Percentiles rank a stretch among this genome's conserved stretches.
These are phyloP conservation scores for Lepas anatifera DNA, from an alignment of 2,888 invertebrate species.

Conservation along the genomic window DNA sequence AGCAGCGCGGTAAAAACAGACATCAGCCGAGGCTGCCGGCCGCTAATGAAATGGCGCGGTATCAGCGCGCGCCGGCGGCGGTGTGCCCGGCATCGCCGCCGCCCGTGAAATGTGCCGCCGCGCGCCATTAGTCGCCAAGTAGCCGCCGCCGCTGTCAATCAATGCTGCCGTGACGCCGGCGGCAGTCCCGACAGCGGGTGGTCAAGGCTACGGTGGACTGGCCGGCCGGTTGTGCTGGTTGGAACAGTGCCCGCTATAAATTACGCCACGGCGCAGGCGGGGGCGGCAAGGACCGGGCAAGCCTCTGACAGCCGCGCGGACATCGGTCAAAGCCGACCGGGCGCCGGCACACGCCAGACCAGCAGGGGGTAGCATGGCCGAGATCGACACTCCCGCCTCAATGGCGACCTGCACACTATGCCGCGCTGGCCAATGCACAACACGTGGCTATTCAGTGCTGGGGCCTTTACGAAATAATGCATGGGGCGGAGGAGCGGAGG, in stretches of 20 bases:
- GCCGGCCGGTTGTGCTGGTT: no score
- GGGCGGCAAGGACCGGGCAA: not conserved
- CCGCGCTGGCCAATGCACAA: no score
- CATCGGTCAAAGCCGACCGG: no score
- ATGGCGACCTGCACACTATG: no score
- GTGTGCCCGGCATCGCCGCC: not conserved
- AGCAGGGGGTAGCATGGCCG: not conserved
- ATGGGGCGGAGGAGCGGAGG: no score
- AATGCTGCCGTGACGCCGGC: not conserved
- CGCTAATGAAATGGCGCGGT: not conserved
- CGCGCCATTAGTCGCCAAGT: not conserved
- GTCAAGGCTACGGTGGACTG: no score
- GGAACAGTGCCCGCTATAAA: no score
- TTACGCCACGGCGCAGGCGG: not conserved
- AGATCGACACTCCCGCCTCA: not conserved
- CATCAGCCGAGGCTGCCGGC: not conserved
- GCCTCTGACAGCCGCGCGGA: not conserved
- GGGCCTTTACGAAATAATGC: no score
- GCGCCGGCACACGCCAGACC: no score
- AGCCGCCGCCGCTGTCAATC: not conserved
- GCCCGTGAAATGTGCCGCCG: not conserved
- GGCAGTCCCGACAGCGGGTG: no score
- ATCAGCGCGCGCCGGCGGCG: constrained; percentile 2
- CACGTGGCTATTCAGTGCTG: no score
- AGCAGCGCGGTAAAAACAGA: constrained; percentile 12